Evolutionary conservation across 2,113 vertebrate species (phyloP), one percentile per base, ranked within the genome.

Genomic region (Mirza zaza): DNA sequence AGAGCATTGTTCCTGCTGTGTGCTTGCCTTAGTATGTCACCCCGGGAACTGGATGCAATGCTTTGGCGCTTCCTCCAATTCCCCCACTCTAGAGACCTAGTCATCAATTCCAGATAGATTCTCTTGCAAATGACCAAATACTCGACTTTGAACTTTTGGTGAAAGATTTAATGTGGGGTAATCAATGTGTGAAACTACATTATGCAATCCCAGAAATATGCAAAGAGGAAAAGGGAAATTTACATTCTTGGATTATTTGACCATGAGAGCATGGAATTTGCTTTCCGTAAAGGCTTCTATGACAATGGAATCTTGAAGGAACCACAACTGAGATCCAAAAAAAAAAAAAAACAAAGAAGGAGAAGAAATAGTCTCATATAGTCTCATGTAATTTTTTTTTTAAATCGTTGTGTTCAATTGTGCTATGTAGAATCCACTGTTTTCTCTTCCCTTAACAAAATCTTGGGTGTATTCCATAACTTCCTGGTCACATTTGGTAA

Each of bases 401-500:
- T 50, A 93, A 97, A 91, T 82, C 71, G 89, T 79, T 93, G 63
- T 76, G 76, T 89, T 97, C 89, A 83, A 71, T 93, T 96, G 91
- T 97, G 95, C 94, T 97, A 90, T 94, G 84, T 89, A 95, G 96
- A 97, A 97, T 96, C 71, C 71, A 79, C 93, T 97, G 87, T 97
- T 97, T 98, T 97, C 73, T 95, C 68, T 94, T 94, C 42, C 86
- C 75, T 97, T 97, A 97, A 97, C 96, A 97, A 97, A 97, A 95
- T 97, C 96, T 97, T 98, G 97, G 97, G 94, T 87, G 91, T 96
- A 96, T 97, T 97, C 96, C 97, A 98, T 97, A 97, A 96, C 95
- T 98, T 96, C 95, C 95, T 98, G 96, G 96, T 98, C 96, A 97
- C 95, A 97, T 98, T 98, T 97, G 97, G 95, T 98, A 98, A 98